Conservation (phyloP, 2,113 vertebrate genomes). For the Oncorhynchus keta region DNA sequence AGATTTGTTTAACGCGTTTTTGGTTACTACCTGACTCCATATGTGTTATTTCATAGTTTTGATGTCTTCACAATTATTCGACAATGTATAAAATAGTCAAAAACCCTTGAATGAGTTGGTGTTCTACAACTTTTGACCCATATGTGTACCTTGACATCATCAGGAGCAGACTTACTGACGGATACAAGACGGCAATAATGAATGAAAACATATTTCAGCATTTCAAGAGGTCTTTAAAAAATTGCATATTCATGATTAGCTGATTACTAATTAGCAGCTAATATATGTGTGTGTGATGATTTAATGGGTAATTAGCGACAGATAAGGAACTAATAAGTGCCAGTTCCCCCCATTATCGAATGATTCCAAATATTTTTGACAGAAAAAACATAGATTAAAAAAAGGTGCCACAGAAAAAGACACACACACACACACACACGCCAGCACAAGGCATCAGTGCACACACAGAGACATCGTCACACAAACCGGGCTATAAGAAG, state of each 20-base stretch:
- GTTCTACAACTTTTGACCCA: too few relatives aligned
- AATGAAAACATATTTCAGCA: conserved; percentile 48
- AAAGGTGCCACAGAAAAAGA: background rate
- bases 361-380: background rate
- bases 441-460: background rate
- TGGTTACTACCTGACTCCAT: too few relatives aligned
- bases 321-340: conserved; percentile 69
- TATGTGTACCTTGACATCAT: too few relatives aligned
- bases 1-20: too few relatives aligned
- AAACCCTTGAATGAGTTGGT: too few relatives aligned
- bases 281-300: conserved; percentile 56
- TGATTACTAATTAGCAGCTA: conserved; percentile 63
- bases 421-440: background rate
- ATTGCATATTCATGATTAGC: conserved; percentile 66
- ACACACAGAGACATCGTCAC: conserved; percentile 5
- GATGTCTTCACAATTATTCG: too few relatives aligned
- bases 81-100: too few relatives aligned
- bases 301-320: conserved; percentile 71
- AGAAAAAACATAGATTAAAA: background rate
- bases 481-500: conserved; percentile 41
- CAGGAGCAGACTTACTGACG: too few relatives aligned
- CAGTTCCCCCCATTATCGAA: conserved; percentile 52
- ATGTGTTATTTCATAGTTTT: too few relatives aligned
- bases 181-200: background rate
- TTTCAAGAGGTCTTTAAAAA: conserved; percentile 54